Percentiles rank a stretch among this genome's conserved stretches.
Conservation (phyloP, 2,797 vertebrate species). For the Perdix hodgsoniae region DNA sequence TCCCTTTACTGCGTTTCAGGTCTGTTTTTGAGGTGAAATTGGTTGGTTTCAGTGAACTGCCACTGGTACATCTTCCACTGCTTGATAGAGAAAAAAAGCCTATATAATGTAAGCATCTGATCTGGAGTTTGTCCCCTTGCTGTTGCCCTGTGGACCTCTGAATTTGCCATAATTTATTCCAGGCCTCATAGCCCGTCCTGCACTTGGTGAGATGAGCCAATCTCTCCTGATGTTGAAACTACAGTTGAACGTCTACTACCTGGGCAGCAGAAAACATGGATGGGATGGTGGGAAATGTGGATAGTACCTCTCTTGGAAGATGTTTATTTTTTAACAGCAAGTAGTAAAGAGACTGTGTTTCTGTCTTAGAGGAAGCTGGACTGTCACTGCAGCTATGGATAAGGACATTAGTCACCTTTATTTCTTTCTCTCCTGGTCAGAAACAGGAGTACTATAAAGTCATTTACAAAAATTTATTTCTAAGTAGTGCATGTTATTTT, state of each 20-base stretch:
- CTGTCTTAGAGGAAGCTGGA: neutral
- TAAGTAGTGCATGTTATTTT: neutral
- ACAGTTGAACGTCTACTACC: neutral
- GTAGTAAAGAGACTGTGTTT: neutral
- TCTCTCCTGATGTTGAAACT: fast-evolving
- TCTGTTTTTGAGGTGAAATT: neutral
- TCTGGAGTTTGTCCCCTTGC: neutral
- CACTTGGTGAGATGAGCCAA: neutral
- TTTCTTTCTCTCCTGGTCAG: neutral
- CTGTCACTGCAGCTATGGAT: fast-evolving
- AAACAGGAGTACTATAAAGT: neutral
- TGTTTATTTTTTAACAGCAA: neutral
- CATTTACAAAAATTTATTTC: neutral
- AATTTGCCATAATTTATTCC: neutral
- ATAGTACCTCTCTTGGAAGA: neutral
- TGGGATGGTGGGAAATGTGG: neutral
- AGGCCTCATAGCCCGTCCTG: neutral
- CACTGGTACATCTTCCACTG: neutral
- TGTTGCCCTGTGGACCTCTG: neutral
- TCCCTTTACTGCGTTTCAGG: neutral
- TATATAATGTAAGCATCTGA: neutral
- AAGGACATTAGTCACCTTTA: neutral
- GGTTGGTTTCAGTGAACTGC: neutral
- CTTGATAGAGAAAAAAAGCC: fast-evolving
- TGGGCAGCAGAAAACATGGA: neutral